Conservation (phyloP, 2,113 vertebrate genomes). For the Neopipo cinnamomea region DNA sequence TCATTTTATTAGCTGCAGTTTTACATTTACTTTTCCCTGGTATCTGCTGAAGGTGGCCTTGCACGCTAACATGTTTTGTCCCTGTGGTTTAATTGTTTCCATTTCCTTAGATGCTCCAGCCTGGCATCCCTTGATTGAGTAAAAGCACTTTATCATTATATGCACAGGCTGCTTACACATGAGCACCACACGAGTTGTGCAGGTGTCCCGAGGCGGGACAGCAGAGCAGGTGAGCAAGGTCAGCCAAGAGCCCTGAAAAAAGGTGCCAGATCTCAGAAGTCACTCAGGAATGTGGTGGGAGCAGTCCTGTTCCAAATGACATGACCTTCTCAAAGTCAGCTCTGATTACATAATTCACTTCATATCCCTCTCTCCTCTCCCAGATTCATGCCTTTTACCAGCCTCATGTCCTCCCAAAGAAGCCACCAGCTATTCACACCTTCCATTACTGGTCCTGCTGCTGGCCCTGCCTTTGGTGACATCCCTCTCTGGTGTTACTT, state of each 20-base stretch:
- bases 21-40: neutral
- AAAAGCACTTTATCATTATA: neutral
- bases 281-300: neutral
- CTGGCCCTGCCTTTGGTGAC: neutral
- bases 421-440: neutral
- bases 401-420: neutral
- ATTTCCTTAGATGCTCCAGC: neutral
- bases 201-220: accelerated
- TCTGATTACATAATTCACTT: neutral
- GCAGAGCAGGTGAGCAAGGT: neutral
- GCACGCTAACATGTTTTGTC: neutral
- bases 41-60: neutral
- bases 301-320: neutral
- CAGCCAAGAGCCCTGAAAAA: neutral
- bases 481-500: neutral
- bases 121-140: neutral
- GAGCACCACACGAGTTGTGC: accelerated
- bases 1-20: neutral
- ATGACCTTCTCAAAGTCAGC: neutral
- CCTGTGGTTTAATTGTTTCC: neutral
- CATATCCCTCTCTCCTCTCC: neutral
- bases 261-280: neutral
- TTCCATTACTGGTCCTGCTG: neutral
- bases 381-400: neutral
- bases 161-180: neutral